Evolutionary conservation across 2,797 vertebrate species (phyloP).

Genomic region (Poeciliopsis gracilis): DNA sequence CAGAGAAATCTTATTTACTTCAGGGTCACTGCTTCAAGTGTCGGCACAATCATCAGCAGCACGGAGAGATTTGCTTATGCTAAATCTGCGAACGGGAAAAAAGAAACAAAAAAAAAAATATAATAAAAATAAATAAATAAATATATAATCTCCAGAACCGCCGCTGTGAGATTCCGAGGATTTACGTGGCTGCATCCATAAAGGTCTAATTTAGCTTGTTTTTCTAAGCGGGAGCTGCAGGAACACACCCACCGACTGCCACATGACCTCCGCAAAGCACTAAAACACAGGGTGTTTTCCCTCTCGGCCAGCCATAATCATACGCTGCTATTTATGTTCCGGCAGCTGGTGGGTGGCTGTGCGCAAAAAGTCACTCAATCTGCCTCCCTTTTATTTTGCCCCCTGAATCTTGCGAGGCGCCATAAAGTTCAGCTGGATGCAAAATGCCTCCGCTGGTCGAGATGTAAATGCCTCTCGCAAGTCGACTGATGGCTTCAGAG

Average conservation of each 20-base stretch:
- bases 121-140: slow-evolving; percentile 28
- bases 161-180: slow-evolving; percentile 41
- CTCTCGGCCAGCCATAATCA: slow-evolving; percentile 81
- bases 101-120: slow-evolving; percentile 12
- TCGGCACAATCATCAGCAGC: slow-evolving; percentile 60
- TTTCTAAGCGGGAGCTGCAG: slow-evolving; percentile 72
- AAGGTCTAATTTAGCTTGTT: slow-evolving; percentile 81
- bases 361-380: slow-evolving; percentile 77
- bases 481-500: slow-evolving; percentile 44
- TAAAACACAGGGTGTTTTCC: slow-evolving; percentile 87
- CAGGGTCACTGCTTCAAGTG: slow-evolving; percentile 59
- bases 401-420: slow-evolving; percentile 67
- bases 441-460: slow-evolving; percentile 61
- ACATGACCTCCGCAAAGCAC: slow-evolving; percentile 80
- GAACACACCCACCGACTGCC: slow-evolving; percentile 81
- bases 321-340: slow-evolving; percentile 84
- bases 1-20: slow-evolving; percentile 68
- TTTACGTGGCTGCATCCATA: slow-evolving; percentile 68
- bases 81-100: slow-evolving; percentile 36
- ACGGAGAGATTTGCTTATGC: slow-evolving; percentile 33
- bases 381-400: slow-evolving; percentile 73
- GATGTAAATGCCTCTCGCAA: slow-evolving; percentile 66
- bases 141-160: slow-evolving; percentile 50
- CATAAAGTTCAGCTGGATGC: slow-evolving; percentile 64
- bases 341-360: slow-evolving; percentile 83